Evolutionary conservation across 2,113 vertebrate species (phyloP), one percentile per base, ranked within the genome.

Genomic region (Ageneiosus marmoratus): DNA sequence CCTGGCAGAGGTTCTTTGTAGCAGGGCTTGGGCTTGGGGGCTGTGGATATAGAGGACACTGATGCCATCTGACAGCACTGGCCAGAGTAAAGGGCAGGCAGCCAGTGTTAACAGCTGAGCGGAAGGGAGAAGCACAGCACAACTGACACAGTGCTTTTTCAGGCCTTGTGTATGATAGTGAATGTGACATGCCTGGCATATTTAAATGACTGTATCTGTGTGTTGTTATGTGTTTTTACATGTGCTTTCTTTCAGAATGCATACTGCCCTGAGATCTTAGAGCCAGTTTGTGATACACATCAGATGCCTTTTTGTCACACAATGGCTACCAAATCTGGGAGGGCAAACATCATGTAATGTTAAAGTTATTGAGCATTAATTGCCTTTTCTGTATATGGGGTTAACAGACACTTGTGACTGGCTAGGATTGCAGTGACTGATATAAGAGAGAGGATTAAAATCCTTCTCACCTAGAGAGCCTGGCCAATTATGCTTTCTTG

Each of bases 11-110:
- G 82, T 44, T 87, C 84, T 86, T 86, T 86, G 80, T 85, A 72
- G 80, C 62, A 24, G 79, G 50, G 80, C 81, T 51, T 41, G 60
- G 78, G 67, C 12, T 67, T 69, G 76, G 46, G 77, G 79, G 77
- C 76, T 77, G 46, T 77, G 24, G 58, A 63, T 74, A 41, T 60
- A 65, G 29, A 44, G 77, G 81, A 88, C 84, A 80, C 81, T 89
- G 87, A 87, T 88, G 81, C 86, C 82, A 80, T 86, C 79, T 89
- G 87, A 90, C 87, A 88, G 89, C 53, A 46, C 60, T 69, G 80
- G 70, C 85, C 81, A 75, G 53, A 83, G 55, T 73, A 88, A 85
- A 87, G 86, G 84, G 86, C 84, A 86, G 63, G 55, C 65, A 67
- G 86, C 86, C 87, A 89, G 82, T 44, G 72, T 55, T 81, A 56